phyloP scores from a whole-genome alignment of 2,113 vertebrate species.

The Nerophis ophidion region DNA sequence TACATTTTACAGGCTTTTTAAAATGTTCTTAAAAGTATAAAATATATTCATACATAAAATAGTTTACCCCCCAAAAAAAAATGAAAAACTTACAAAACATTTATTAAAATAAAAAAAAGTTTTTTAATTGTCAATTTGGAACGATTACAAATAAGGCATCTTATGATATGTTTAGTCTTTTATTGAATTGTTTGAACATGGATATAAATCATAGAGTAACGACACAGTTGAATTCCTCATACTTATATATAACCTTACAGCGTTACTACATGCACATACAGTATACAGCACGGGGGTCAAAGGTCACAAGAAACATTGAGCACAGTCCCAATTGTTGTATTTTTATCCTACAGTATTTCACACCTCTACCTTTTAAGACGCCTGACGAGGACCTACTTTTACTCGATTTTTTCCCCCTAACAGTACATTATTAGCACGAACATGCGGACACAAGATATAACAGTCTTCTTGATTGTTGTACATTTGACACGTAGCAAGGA shows the following conservation, averaged over 20 bases:
- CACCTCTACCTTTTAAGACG: constrained; percentile 49
- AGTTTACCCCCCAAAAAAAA: too few species aligned
- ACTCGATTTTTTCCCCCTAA: too few species aligned
- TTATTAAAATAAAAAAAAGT: too few species aligned
- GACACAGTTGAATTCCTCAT: constrained; percentile 29
- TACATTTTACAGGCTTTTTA: too few species aligned
- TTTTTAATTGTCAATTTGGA: not conserved
- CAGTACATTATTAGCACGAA: constrained; percentile 31
- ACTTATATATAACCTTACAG: constrained; percentile 43
- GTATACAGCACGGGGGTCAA: constrained; percentile 28
- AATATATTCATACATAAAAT: too few species aligned
- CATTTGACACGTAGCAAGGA: constrained; percentile 21
- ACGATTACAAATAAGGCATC: not conserved
- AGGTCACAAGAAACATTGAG: constrained; percentile 26
- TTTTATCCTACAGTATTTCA: constrained; percentile 33
- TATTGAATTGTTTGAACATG: constrained; percentile 45
- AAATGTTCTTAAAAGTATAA: too few species aligned
- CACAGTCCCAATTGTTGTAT: constrained; percentile 17
- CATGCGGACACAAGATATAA: constrained; percentile 58
- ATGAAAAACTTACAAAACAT: too few species aligned
- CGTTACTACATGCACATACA: constrained; percentile 51
- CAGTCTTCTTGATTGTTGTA: constrained; percentile 32
- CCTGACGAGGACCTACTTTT: constrained; percentile 22
- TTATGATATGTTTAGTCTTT: constrained; percentile 38
- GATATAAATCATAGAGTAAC: constrained; percentile 61